Evolutionary conservation across 2,113 vertebrate species (phyloP).

Genomic region (Dromaius novaehollandiae): DNA sequence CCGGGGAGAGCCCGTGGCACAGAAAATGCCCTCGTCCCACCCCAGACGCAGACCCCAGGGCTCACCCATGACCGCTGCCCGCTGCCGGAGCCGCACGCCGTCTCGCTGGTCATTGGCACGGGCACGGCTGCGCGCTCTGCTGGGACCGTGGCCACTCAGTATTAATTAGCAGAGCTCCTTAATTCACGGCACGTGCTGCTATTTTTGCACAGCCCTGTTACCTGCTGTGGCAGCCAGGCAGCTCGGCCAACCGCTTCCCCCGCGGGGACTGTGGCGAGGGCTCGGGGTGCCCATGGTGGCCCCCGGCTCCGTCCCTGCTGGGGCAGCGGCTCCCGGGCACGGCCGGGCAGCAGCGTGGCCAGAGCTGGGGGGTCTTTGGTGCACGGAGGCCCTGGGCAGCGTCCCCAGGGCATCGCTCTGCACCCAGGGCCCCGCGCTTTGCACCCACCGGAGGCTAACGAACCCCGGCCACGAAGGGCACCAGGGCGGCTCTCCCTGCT

Average conservation of each 20-base stretch:
- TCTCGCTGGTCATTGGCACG: fast-evolving
- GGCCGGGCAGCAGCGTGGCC: neutral
- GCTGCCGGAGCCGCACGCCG: neutral
- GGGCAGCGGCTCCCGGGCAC: too few relatives aligned
- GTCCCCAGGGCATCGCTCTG: neutral
- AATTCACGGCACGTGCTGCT: neutral
- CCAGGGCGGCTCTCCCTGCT: neutral
- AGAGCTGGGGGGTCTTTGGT: neutral
- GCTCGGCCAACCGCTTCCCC: neutral
- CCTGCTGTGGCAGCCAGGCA: neutral
- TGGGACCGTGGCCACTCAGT: neutral
- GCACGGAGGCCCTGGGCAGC: fast-evolving
- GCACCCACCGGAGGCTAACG: fast-evolving
- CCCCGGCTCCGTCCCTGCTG: too few relatives aligned
- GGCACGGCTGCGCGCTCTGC: neutral
- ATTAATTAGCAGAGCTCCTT: conserved; percentile 28
- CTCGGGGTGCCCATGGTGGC: too few relatives aligned
- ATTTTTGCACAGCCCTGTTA: neutral
- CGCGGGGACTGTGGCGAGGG: too few relatives aligned
- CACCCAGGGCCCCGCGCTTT: neutral
- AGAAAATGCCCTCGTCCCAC: neutral
- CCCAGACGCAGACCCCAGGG: too few relatives aligned
- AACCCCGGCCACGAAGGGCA: fast-evolving
- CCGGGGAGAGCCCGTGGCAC: too few relatives aligned
- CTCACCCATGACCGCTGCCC: too few relatives aligned